Evolutionary conservation across 2,113 vertebrate species (phyloP).

Genomic region (Python bivittatus): DNA sequence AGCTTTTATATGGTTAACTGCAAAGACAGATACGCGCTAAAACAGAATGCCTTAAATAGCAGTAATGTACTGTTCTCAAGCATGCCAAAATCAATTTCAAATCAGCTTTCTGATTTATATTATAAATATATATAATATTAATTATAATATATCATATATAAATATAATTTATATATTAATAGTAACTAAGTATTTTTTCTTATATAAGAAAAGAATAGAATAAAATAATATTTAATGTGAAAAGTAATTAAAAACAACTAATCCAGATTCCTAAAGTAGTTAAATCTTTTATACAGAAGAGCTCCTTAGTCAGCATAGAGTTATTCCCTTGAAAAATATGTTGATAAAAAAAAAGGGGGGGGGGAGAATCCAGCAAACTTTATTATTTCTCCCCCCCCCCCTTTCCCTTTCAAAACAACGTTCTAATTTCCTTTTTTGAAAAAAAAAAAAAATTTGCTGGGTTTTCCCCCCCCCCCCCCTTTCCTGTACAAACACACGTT

Average conservation of each 20-base stretch:
- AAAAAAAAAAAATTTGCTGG: too few species aligned
- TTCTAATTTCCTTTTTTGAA: too few species aligned
- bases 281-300: conserved; percentile 52
- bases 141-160: too few species aligned
- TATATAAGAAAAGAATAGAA: neutral
- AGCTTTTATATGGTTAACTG: neutral
- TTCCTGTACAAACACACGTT: conserved; percentile 53
- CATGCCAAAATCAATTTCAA: conserved; percentile 5
- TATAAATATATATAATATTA: neutral
- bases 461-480: too few species aligned
- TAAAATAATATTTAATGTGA: neutral
- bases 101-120: neutral
- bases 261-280: conserved; percentile 37
- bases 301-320: conserved; percentile 35
- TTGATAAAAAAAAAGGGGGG: neutral
- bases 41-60: neutral
- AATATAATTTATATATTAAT: neutral
- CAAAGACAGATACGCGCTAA: neutral
- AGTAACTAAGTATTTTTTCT: conserved; percentile 14
- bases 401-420: too few species aligned
- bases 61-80: conserved; percentile 23
- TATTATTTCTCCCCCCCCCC: conserved; percentile 37
- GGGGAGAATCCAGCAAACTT: conserved; percentile 5
- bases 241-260: neutral
- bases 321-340: conserved; percentile 29